Evolutionary conservation across 2,797 vertebrate genomes (phyloP), one percentile per base, ranked within the genome.

Genomic region (Clarias platycephalus): DNA sequence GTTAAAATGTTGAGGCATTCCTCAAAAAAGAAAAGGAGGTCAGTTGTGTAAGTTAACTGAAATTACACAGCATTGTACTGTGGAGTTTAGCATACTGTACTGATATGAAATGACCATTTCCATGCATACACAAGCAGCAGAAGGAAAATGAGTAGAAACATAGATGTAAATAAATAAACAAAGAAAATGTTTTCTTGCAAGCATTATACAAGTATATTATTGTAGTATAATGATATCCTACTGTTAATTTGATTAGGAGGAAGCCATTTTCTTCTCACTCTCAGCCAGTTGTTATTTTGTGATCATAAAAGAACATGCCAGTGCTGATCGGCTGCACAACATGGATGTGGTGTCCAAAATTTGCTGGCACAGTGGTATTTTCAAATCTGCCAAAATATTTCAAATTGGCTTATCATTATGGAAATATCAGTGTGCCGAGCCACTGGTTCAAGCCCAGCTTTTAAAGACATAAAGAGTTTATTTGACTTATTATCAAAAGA

Each of bases 301-400:
- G n/a, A 80, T 18, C 77, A 28, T 64, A 80, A 80, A 66, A 49
- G n/a, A 64, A 66, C n/a, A 60, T 40, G 57, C 55, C 55, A 2
- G 60, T 16, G 60, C 62, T 49, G 77, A 49, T 1, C n/a, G 49
- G 77, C 62, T 53, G 62, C 28, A 15, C 16, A 49, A 49, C n/a
- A 80, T 28, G n/a, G 24, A 66, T 80, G 12, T 28, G 40, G 28
- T 40, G 28, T 66, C 77, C 60, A 80, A 80, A 80, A 80, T 80
- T 16, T 31, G 37, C 40, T 80, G 60, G 60, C 40, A 64, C n/a
- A 26, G 60, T 79, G n/a, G 31, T 40, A 62, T 60, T 62, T 60
- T 62, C 31, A n/a, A 60, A 40, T 24, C 37, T 44, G 77, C 40
- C 77, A 28, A 49, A 80, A 49, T 49, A 44, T 20, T 64, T 40